These are phyloP conservation scores for Phasianus colchicus DNA, from an alignment of 2,113 vertebrate genomes.

Conservation along the genomic window DNA sequence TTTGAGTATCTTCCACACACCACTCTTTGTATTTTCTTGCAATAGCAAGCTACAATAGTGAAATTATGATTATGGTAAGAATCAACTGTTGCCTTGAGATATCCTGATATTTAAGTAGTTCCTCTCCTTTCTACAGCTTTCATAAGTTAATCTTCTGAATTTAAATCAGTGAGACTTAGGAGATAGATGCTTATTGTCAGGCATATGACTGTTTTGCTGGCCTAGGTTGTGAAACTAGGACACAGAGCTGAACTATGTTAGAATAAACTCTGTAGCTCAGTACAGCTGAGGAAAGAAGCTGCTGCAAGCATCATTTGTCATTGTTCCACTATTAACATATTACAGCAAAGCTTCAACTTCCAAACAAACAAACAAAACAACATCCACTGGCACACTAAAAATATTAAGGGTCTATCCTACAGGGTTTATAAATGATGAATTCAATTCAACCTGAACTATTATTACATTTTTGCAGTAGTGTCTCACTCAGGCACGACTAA, in stretches of 20 bases:
- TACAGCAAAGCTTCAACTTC: background rate
- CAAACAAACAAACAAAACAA: background rate
- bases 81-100: background rate
- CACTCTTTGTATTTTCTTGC: background rate
- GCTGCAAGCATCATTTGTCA: background rate
- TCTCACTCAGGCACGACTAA: background rate
- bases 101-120: background rate
- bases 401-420: background rate
- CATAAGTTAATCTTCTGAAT: background rate
- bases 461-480: background rate
- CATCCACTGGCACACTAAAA: background rate
- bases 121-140: background rate
- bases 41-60: background rate
- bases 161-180: background rate
- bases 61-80: background rate
- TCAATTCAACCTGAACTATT: background rate
- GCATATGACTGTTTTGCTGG: background rate
- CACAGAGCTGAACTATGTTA: background rate
- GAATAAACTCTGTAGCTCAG: background rate
- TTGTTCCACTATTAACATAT: background rate
- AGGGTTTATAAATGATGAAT: background rate
- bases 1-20: fast-evolving
- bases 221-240: background rate
- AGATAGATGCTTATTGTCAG: constrained; percentile 11
- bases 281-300: background rate